Evolutionary conservation across 2,888 invertebrate species (phyloP).

Genomic region (Limnephilus lunatus): DNA sequence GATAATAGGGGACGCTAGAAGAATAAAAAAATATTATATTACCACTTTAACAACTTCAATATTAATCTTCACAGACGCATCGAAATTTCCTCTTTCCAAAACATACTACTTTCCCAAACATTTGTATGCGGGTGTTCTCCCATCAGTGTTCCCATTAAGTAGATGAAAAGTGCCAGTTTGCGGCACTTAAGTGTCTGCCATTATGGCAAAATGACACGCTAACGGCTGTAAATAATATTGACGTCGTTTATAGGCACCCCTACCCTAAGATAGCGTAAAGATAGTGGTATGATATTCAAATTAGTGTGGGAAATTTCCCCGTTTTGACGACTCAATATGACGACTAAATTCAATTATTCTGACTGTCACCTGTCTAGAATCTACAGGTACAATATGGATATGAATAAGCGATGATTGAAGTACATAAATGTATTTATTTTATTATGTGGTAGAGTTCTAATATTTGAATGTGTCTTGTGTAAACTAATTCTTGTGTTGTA

Average conservation of each 20-base stretch:
- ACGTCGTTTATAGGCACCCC: not conserved
- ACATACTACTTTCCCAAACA: not conserved
- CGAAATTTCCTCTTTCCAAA: not conserved
- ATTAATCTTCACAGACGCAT: not conserved
- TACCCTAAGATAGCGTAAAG: not conserved
- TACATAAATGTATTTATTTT: not conserved
- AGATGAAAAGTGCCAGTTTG: not conserved
- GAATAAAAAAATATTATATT: not conserved
- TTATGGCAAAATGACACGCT: conserved; percentile 6
- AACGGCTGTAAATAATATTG: conserved; percentile 9
- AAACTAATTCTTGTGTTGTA: not conserved
- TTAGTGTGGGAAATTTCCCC: not conserved
- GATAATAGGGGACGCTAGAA: too few species aligned
- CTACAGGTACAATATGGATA: not conserved
- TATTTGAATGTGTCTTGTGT: not conserved
- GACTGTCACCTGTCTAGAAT: not conserved
- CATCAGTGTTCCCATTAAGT: not conserved
- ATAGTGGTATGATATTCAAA: not conserved
- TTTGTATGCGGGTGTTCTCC: not conserved
- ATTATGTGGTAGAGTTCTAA: not conserved
- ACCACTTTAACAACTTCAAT: not conserved
- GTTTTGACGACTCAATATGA: not conserved
- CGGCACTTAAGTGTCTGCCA: conserved; percentile 5
- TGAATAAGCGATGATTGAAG: not conserved
- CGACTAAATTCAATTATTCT: not conserved